Base-by-base conservation (phyloP, 2,797 vertebrate species). In the Hafferia zeledoni region DNA sequence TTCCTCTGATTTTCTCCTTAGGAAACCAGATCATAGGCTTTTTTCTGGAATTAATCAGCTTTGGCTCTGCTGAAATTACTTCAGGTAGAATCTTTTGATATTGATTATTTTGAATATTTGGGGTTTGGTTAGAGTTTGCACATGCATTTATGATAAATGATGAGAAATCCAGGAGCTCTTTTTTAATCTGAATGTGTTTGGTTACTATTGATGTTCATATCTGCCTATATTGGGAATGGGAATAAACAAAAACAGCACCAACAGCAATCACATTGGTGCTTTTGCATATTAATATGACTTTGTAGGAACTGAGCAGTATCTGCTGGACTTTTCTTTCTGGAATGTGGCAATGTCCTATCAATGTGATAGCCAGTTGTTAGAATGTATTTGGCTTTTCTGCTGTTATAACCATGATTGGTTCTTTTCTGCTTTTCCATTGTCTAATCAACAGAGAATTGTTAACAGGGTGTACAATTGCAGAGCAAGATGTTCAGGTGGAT, bases 391-490 rank as follows among this genome's bases (percentile, higher is more conserved):
- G 61, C 47, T 93, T 94, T 81, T 95, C 57, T 87, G 43, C 46
- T 11, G 2, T 83, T 86, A 77, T 60, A 88, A 74, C 47, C 55
- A 53, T 81, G 89, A 92, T 88, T 96, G 87, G 50, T 88, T 89
- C 92, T 88, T 95, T 92, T 93, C 79, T 94, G 37, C 82, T 83
- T 93, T 93, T 83, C 64, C 53, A 79, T 89, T 80, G 83, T 93
- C 94, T 97, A 96, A 95, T 95, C 94, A 96, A 80, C 91, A 81
- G 82, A 93, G 92, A 93, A 96, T 96, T 96, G 94, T 95, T 96
- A 96, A 92, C 87, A 67, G 76, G 63, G 75, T 83, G 69, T 59
- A 89, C 82, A 76, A 86, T 80, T 86, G 84, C 89, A 91, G 82
- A 91, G 76, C 15, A 88, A 88, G 53, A 82, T 85, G 65, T 88